phyloP scores from a whole-genome alignment of 2,888 invertebrate genomes.

The Erannis defoliaria region DNA sequence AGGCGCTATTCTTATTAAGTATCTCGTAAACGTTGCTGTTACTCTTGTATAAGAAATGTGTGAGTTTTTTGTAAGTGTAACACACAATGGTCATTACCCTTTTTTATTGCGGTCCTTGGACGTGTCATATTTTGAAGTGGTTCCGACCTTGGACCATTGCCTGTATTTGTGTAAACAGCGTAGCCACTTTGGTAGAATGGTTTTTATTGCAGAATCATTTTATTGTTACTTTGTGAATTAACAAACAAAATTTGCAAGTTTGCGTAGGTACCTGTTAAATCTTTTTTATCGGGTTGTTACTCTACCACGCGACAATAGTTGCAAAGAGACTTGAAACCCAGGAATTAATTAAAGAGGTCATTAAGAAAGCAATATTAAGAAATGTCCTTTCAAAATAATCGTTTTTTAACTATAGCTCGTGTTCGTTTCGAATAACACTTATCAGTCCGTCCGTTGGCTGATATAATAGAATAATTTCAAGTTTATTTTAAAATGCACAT shows the following conservation, averaged over 20 bases:
- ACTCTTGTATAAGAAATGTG: slow-evolving; percentile 37
- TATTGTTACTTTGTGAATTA: neutral
- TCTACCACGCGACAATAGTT: no score
- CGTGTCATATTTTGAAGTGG: slow-evolving; percentile 31
- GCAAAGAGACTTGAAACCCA: no score
- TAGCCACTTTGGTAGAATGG: neutral
- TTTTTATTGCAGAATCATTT: neutral
- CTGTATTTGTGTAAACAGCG: slow-evolving; percentile 20
- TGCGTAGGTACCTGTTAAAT: no score
- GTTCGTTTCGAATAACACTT: no score
- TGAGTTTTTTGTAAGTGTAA: slow-evolving; percentile 31
- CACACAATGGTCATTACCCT: slow-evolving; percentile 31
- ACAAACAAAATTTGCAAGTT: neutral
- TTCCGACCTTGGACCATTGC: slow-evolving; percentile 18
- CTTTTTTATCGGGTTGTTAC: no score
- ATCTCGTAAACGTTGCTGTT: slow-evolving; percentile 49
- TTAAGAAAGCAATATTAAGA: no score
- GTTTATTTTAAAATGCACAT: no score
- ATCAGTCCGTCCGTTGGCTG: no score
- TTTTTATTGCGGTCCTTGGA: slow-evolving; percentile 26
- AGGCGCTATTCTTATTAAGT: slow-evolving; percentile 65
- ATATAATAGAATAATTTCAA: no score
- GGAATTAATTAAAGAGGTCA: no score
- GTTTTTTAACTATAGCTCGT: no score
- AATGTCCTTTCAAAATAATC: no score